A percentile compares a stretch with the other conserved stretches of the same genome.
phyloP scores from a whole-genome alignment of 2,797 vertebrate species.

The Ceryle rudis region DNA sequence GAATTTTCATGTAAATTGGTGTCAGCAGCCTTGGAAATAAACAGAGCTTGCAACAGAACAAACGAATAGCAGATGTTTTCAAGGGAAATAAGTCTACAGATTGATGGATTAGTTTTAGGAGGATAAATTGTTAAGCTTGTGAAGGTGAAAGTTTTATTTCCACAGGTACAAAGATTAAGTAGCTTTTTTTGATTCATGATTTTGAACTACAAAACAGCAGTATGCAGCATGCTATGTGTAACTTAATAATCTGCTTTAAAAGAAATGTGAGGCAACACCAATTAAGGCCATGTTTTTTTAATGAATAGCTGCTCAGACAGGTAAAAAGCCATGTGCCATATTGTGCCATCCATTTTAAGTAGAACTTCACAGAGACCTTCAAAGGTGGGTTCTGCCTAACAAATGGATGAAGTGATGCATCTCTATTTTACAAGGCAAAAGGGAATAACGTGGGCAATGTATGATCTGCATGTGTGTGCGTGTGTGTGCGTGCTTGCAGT shows the following conservation, averaged over 20 bases:
- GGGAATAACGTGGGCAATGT: slow-evolving; percentile 10
- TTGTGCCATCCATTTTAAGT: slow-evolving; percentile 51
- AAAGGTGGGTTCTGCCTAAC: not conserved
- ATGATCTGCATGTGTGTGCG: not conserved
- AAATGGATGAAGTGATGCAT: not conserved
- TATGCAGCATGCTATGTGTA: fast-evolving
- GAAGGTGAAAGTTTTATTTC: slow-evolving; percentile 59
- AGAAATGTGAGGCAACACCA: slow-evolving; percentile 21
- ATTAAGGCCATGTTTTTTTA: slow-evolving; percentile 42
- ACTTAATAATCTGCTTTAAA: slow-evolving; percentile 54
- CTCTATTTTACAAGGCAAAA: slow-evolving; percentile 1
- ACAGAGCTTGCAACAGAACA: not conserved
- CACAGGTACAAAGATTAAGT: slow-evolving; percentile 38
- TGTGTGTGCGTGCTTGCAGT: not conserved
- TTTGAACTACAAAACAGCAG: slow-evolving; percentile 4
- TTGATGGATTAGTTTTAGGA: slow-evolving; percentile 51
- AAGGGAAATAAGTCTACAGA: slow-evolving; percentile 40
- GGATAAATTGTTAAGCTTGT: slow-evolving; percentile 21
- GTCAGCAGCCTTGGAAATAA: slow-evolving; percentile 45
- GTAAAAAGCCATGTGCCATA: not conserved
- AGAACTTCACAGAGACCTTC: slow-evolving; percentile 11
- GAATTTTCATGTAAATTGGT: slow-evolving; percentile 44
- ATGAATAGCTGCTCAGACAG: slow-evolving; percentile 35
- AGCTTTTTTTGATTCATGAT: not conserved
- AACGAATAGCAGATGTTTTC: not conserved